A percentile compares a stretch with the other conserved stretches of the same genome.
These are phyloP conservation scores for Sitodiplosis mosellana DNA, from an alignment of 1,140 invertebrate species.

Conservation along the genomic window DNA sequence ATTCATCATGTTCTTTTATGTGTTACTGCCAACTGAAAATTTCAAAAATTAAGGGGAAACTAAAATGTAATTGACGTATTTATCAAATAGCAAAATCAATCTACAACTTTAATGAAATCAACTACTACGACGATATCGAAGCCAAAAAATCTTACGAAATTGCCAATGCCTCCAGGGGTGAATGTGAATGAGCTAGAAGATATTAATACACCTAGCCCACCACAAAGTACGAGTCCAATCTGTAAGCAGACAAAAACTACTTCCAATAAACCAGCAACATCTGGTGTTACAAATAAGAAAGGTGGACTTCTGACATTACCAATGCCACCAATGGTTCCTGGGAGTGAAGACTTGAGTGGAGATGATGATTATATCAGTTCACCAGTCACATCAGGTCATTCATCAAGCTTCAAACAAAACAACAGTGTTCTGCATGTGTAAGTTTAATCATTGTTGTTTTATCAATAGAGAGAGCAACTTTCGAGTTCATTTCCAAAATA, in stretches of 20 bases:
- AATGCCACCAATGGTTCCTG: conserved; percentile 69
- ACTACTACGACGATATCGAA: conserved; percentile 15
- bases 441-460: no score
- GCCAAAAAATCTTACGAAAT: conserved; percentile 46
- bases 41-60: no score
- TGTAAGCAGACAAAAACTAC: neutral
- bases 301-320: conserved; percentile 70
- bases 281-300: conserved; percentile 20
- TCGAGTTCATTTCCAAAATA: neutral
- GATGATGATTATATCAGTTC: conserved; percentile 45
- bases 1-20: no score
- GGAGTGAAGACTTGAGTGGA: conserved; percentile 57
- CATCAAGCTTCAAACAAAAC: neutral
- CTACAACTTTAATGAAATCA: neutral
- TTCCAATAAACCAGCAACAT: neutral
- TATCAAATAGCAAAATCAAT: no score
- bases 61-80: no score
- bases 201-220: conserved; percentile 18
- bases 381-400: conserved; percentile 21
- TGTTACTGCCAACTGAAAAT: no score
- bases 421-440: neutral
- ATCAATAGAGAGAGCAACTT: no score
- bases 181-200: conserved; percentile 42
- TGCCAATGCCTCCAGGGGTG: conserved; percentile 72
- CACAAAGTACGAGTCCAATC: conserved; percentile 5